Conservation (phyloP, 2,888 invertebrate genomes). For the Drosophila emarginata region DNA sequence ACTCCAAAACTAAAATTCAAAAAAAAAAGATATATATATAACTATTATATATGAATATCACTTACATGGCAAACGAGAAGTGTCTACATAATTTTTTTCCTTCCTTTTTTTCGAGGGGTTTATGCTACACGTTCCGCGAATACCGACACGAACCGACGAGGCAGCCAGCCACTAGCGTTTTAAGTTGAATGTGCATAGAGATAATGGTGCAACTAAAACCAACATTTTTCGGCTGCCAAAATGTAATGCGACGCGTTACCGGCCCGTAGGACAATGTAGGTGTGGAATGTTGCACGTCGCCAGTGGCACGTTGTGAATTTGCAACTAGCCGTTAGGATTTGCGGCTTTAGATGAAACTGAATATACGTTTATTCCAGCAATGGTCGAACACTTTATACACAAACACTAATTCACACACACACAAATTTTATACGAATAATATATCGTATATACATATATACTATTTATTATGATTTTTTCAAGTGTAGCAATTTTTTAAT, state of each 20-base stretch:
- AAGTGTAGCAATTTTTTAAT: neutral
- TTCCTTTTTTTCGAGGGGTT: conserved; percentile 13
- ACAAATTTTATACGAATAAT: conserved; percentile 10
- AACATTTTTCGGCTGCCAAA: conserved; percentile 58
- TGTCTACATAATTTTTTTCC: conserved; percentile 30
- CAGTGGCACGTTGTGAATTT: conserved; percentile 66
- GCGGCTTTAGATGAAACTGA: conserved; percentile 58
- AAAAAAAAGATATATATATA: conserved; percentile 26
- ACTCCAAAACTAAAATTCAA: conserved; percentile 41
- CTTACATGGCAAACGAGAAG: conserved; percentile 51
- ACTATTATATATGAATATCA: conserved; percentile 53
- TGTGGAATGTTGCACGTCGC: conserved; percentile 57
- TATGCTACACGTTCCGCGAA: conserved; percentile 41
- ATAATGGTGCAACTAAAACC: conserved; percentile 68
- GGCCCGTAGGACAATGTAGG: conserved; percentile 33
- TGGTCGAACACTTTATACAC: conserved; percentile 20
- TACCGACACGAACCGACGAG: conserved; percentile 22
- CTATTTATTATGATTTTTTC: too few species aligned
- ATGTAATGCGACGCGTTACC: conserved; percentile 40
- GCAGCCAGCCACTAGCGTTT: conserved; percentile 14
- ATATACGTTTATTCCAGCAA: conserved; percentile 31
- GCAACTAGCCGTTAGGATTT: conserved; percentile 57
- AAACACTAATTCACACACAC: conserved; percentile 5
- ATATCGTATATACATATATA: neutral
- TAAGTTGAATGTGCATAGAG: conserved; percentile 34